These are phyloP conservation scores for Abrostola tripartita DNA, from an alignment of 2,888 invertebrate species.

Conservation along the genomic window DNA sequence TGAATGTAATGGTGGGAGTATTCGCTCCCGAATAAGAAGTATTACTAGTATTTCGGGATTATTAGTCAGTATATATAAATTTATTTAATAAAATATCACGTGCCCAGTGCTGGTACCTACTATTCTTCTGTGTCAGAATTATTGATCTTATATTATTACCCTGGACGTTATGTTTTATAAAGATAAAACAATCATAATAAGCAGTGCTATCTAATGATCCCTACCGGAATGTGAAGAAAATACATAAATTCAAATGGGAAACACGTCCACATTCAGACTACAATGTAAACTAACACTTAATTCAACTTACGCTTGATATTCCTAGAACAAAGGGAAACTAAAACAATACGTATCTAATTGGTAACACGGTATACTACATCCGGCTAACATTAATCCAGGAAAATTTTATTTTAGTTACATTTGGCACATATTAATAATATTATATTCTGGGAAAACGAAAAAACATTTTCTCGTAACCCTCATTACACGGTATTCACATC, in stretches of 20 bases:
- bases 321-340: background rate
- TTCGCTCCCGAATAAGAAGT: too few relatives aligned
- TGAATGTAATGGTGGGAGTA: too few relatives aligned
- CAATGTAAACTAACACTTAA: background rate
- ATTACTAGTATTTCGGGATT: too few relatives aligned
- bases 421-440: background rate
- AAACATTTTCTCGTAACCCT: conserved; percentile 8
- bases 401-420: conserved; percentile 1
- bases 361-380: background rate
- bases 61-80: too few relatives aligned
- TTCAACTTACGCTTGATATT: background rate
- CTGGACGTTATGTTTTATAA: too few relatives aligned
- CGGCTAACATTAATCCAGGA: background rate
- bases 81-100: too few relatives aligned
- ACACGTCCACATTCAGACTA: background rate
- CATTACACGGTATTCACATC: conserved; percentile 20
- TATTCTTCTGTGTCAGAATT: too few relatives aligned
- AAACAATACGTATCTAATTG: background rate
- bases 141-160: too few relatives aligned
- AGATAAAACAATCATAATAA: too few relatives aligned
- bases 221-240: too few relatives aligned
- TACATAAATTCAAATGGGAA: background rate
- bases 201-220: too few relatives aligned
- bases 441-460: conserved; percentile 8
- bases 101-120: too few relatives aligned